These are phyloP conservation scores for Limenitis camilla DNA, from an alignment of 2,888 invertebrate species.

Conservation along the genomic window DNA sequence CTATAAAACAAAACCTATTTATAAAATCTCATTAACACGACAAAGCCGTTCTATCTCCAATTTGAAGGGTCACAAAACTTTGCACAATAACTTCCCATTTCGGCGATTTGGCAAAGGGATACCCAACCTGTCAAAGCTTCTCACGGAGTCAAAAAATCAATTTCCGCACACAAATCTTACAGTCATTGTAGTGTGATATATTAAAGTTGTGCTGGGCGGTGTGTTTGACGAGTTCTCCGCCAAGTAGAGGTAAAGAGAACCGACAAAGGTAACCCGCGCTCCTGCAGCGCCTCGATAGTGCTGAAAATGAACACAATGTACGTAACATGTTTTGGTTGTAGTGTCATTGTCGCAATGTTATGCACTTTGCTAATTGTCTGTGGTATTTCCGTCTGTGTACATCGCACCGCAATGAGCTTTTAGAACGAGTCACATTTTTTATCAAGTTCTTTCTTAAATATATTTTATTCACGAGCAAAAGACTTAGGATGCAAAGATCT, in stretches of 20 bases:
- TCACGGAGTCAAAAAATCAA: constrained; percentile 69
- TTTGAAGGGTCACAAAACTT: constrained; percentile 3
- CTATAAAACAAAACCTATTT: neutral
- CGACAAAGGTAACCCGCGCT: constrained; percentile 53
- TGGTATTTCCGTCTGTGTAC: constrained; percentile 12
- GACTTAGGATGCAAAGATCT: too few relatives aligned
- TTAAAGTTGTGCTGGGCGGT: constrained; percentile 45
- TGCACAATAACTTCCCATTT: constrained; percentile 23
- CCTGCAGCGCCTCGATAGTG: constrained; percentile 60
- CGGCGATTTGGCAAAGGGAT: constrained; percentile 42
- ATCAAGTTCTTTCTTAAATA: too few relatives aligned
- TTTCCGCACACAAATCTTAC: constrained; percentile 73
- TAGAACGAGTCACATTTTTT: too few relatives aligned
- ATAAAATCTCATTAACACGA: neutral
- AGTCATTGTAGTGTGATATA: constrained; percentile 70
- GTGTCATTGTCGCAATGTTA: constrained; percentile 47
- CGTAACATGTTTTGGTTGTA: constrained; percentile 62
- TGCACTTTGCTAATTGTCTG: constrained; percentile 29
- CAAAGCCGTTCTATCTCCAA: neutral
- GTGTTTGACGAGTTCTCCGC: constrained; percentile 34
- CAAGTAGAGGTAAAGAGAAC: constrained; percentile 28
- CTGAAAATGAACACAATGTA: constrained; percentile 64
- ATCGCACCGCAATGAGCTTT: neutral
- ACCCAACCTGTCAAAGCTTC: constrained; percentile 66
- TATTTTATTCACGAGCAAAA: too few relatives aligned